A percentile compares a stretch with the other conserved stretches of the same genome.
These are phyloP conservation scores for Rhinoptilus africanus DNA, from an alignment of 2,113 vertebrate genomes.

Conservation along the genomic window DNA sequence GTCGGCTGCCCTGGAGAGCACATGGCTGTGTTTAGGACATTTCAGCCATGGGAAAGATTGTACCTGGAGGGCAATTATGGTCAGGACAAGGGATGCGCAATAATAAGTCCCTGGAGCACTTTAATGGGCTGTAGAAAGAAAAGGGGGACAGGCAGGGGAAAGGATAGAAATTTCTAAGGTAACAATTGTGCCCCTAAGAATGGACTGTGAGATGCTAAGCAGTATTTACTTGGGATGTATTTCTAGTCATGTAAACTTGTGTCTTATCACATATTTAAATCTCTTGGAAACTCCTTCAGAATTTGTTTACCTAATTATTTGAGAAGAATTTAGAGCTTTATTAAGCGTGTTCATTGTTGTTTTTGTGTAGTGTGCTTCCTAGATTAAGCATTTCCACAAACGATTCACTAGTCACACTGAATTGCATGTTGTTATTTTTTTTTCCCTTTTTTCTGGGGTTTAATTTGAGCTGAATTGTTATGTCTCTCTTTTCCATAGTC, in stretches of 20 bases:
- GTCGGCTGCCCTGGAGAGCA: slow-evolving; percentile 59
- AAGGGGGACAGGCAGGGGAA: background rate
- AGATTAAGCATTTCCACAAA: slow-evolving; percentile 8
- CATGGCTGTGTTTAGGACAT: slow-evolving; percentile 64
- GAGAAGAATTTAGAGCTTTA: background rate
- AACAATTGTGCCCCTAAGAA: slow-evolving; percentile 38
- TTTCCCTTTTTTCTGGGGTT: background rate
- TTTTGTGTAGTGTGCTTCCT: background rate
- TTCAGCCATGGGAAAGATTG: slow-evolving; percentile 67
- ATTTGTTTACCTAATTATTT: slow-evolving; percentile 20
- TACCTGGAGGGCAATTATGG: slow-evolving; percentile 84
- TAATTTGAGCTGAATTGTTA: slow-evolving; percentile 13
- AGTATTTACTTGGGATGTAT: background rate
- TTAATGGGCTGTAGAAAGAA: slow-evolving; percentile 77
- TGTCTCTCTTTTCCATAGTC: background rate
- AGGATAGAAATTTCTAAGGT: slow-evolving; percentile 57
- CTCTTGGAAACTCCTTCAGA: background rate
- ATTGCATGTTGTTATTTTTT: background rate
- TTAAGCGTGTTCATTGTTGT: background rate
- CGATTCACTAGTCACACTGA: background rate
- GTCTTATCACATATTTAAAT: background rate
- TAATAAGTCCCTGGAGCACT: slow-evolving; percentile 80
- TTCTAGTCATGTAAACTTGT: background rate
- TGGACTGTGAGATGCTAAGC: background rate
- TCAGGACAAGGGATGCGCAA: slow-evolving; percentile 77